These are phyloP conservation scores for Oscheius sp. DNA, from an alignment of 1,140 invertebrate genomes.

Conservation along the genomic window DNA sequence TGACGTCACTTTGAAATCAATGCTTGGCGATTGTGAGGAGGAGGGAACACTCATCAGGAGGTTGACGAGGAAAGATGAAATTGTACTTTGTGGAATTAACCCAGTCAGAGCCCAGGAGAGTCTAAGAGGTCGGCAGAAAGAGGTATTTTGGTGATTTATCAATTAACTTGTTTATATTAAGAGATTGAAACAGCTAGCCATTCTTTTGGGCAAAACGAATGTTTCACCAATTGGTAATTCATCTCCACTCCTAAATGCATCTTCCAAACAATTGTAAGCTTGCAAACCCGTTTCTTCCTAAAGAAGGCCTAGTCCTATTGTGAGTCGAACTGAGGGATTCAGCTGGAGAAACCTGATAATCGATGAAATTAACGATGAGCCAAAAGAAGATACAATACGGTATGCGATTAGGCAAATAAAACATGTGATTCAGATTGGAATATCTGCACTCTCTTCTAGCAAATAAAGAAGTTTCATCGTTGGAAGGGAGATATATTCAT, in stretches of 20 bases:
- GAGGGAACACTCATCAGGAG: neutral
- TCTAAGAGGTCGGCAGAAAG: neutral
- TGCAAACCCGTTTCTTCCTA: too few relatives aligned
- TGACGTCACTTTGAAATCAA: neutral
- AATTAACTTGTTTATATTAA: neutral
- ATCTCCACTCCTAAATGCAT: too few relatives aligned
- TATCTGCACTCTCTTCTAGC: neutral
- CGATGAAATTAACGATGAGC: neutral
- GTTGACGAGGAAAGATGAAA: neutral
- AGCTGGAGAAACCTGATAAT: neutral
- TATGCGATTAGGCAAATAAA: neutral
- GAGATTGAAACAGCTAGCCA: neutral
- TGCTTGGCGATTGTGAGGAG: neutral
- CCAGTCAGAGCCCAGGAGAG: neutral
- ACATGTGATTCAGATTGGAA: neutral
- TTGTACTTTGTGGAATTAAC: neutral
- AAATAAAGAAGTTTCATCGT: neutral
- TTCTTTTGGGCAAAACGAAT: neutral
- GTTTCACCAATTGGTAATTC: too few relatives aligned
- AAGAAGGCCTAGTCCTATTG: too few relatives aligned
- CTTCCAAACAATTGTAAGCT: too few relatives aligned
- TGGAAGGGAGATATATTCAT: neutral
- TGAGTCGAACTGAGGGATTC: neutral
- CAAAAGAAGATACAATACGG: neutral
- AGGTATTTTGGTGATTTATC: neutral